Evolutionary conservation across 2,888 invertebrate genomes (phyloP).

Genomic region (Tetanocera ferruginea): DNA sequence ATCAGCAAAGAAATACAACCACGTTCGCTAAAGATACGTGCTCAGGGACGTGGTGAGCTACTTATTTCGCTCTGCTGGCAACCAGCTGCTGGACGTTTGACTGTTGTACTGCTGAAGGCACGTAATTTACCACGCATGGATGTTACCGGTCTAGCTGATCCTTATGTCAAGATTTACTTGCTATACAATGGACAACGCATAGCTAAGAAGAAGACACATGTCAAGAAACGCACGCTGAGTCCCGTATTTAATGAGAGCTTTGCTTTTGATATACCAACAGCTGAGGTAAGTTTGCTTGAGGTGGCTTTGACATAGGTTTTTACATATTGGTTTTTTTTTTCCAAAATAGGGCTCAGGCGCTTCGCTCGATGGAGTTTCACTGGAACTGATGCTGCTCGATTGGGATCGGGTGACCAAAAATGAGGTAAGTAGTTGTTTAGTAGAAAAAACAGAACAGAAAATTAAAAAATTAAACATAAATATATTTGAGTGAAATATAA

Average conservation of each 20-base stretch:
- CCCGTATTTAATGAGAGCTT: conserved; percentile 99
- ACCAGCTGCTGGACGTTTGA: conserved; percentile 94
- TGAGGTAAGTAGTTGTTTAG: conserved; percentile 76
- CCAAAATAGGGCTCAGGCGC: conserved; percentile 66
- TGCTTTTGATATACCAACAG: conserved; percentile 94
- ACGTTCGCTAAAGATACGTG: conserved; percentile 92
- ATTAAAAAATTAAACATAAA: too few relatives aligned
- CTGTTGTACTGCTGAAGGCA: conserved; percentile 97
- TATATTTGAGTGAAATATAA: too few relatives aligned
- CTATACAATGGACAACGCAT: conserved; percentile 97
- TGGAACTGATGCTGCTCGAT: conserved; percentile 77
- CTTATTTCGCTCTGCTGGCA: conserved; percentile 98
- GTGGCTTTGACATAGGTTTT: neutral
- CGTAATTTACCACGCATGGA: conserved; percentile 98
- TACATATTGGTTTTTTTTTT: neutral
- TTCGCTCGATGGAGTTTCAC: conserved; percentile 68
- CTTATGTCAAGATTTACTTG: conserved; percentile 96
- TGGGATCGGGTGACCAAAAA: conserved; percentile 99
- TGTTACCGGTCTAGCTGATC: conserved; percentile 96
- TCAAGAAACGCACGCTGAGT: conserved; percentile 96
- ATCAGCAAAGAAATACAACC: conserved; percentile 92
- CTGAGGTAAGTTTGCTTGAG: conserved; percentile 69
- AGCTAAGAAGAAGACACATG: conserved; percentile 99
- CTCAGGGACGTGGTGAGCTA: conserved; percentile 94
- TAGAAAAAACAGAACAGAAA: too few relatives aligned